phyloP scores from a whole-genome alignment of 1,140 invertebrate species.

The Penaeus chinensis region DNA sequence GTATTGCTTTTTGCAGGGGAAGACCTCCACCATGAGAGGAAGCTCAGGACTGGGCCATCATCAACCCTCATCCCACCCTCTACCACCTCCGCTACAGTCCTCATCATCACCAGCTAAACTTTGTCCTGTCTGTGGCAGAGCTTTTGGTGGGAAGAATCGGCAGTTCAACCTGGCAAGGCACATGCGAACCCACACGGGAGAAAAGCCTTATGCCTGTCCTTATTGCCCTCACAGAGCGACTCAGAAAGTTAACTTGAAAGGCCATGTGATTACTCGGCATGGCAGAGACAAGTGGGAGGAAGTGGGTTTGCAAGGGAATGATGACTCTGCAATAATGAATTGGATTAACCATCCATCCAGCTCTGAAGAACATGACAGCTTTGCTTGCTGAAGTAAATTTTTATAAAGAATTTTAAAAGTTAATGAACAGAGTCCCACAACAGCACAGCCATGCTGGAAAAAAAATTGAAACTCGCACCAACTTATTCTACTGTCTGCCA shows the following conservation, averaged over 20 bases:
- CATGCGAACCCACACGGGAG: conserved; percentile 55
- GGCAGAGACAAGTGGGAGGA: conserved; percentile 56
- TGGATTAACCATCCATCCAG: conserved; percentile 44
- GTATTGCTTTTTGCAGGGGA: conserved; percentile 60
- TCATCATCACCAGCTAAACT: conserved; percentile 47
- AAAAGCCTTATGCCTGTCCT: conserved; percentile 54
- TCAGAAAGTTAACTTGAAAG: conserved; percentile 54
- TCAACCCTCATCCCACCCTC: conserved; percentile 41
- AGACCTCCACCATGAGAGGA: conserved; percentile 50
- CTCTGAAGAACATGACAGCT: conserved; percentile 45
- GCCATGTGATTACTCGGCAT: conserved; percentile 52
- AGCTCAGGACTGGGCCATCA: conserved; percentile 51
- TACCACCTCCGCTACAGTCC: conserved; percentile 30
- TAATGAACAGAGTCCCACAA: not conserved
- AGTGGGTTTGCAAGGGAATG: conserved; percentile 39
- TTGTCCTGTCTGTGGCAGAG: conserved; percentile 52
- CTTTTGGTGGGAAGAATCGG: conserved; percentile 55
- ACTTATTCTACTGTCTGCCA: too few species aligned
- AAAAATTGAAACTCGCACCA: too few species aligned
- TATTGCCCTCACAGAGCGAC: conserved; percentile 55
- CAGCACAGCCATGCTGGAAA: too few species aligned
- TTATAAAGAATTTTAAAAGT: conserved; percentile 2
- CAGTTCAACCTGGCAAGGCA: conserved; percentile 53
- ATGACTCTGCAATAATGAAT: conserved; percentile 34
- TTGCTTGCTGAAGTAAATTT: conserved; percentile 38